Base-by-base conservation (phyloP, 2,888 invertebrate genomes). In the Rotaria magnacalcarata region DNA sequence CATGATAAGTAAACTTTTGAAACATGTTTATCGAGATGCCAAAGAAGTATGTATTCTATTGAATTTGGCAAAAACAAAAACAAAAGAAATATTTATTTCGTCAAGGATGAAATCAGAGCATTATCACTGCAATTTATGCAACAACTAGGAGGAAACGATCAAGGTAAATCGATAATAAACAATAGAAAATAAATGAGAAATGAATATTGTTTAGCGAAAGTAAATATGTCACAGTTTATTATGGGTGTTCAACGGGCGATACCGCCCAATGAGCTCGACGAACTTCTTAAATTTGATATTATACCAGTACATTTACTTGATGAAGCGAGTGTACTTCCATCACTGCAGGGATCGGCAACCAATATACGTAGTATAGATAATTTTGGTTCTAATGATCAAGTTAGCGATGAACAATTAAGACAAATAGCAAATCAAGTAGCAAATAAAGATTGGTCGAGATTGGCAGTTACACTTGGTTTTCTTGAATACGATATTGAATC, bases 401-500 rank as follows among this genome's bases (percentile, higher is more conserved):
- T 54, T n/a, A 80, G 10, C n/a, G 86, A 86, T 58, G 58, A 85
- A 24, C 41, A 54, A 6, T n/a, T 86, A 5, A 75, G n/a, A 43
- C 52, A 52, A 84, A 50, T 86, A 10, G 86, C 86, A 8, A 75
- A 16, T 60, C 75, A 85, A 75, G 85, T 56, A 4, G 10, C 43
- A 50, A 74, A 67, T 52, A 85, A 52, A 85, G 58, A 86, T 34
- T 86, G 86, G 86, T 43, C 85, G 52, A 75, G 54, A 60, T 41
- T 86, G 41, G 86, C 86, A 27, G 2, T 50, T 21, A 27, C 41
- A 56, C 86, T 86, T 14, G 86, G 86, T 24, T 86, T 54, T 84
- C 50, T 84, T 19, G 84, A 85, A 50, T 58, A 56, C 34, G 86
- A 86, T 50, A 86, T 86, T 24, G 52, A 85, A 85, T n/a, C 80